A percentile compares a stretch with the other conserved stretches of the same genome.
phyloP scores from a whole-genome alignment of 2,113 vertebrate genomes.

The Acinonyx jubatus region DNA sequence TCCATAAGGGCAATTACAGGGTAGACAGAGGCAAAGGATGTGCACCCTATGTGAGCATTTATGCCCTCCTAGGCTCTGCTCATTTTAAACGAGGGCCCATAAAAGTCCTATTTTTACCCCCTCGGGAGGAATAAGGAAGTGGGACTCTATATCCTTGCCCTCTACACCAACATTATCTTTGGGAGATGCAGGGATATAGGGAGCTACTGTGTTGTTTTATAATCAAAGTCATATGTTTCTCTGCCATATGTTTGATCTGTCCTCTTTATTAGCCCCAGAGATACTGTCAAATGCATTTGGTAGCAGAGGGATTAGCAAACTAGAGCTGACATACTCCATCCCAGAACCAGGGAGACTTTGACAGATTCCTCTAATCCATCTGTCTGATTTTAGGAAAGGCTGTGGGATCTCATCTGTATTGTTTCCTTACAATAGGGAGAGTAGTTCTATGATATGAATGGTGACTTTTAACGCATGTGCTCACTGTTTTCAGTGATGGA shows the following conservation, averaged over 20 bases:
- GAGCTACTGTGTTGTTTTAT: background rate
- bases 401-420: background rate
- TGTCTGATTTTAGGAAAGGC: background rate
- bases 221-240: background rate
- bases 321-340: background rate
- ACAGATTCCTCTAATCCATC: background rate
- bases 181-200: background rate
- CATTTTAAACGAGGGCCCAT: background rate
- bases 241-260: background rate
- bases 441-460: background rate
- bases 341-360: background rate
- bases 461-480: background rate
- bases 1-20: background rate
- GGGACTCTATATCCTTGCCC: rapidly evolving
- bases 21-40: background rate
- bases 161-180: background rate
- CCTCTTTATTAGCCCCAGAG: background rate
- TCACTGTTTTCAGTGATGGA: background rate
- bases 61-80: background rate
- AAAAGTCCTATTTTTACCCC: background rate
- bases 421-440: background rate
- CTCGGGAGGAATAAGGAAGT: background rate
- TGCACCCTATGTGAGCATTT: rapidly evolving
- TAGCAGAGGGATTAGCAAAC: background rate
- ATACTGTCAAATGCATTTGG: background rate